Base-by-base conservation (phyloP, 1,140 invertebrate species). In the Aplysia californica region DNA sequence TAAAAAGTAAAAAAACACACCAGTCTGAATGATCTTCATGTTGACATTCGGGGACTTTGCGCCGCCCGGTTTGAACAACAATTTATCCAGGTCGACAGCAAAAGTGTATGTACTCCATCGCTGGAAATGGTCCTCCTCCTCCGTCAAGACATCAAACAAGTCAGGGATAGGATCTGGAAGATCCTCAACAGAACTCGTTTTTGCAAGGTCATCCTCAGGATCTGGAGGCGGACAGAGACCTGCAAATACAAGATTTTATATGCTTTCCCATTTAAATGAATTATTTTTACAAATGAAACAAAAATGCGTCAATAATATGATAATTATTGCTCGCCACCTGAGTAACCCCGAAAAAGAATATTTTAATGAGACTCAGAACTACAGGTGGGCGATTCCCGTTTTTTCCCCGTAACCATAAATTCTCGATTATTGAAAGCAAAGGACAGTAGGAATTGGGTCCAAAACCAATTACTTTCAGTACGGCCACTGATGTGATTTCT, bases 141-240 rank as follows among this genome's bases (percentile, higher is more conserved):
- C 95, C 1, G 95, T 96, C 31, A 97, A 89, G 0, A 94, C 94
- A 76, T 93, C 91, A 84, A 97, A 98, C 4, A 98, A 89, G 41
- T 94, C 94, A 0, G 95, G 94, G 29, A 96, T 92, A n/a, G 94
- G 92, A 68, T 95, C 94, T 61, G 91, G 91, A 3, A 97, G 92
- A 76, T 96, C 95, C 87, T 97, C 96, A 5, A 97, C 95, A 85
- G 97, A 94, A 3, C 95, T 97, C 76, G 95, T 93, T 84, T 93
- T 94, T 55, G 93, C 94, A 65, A 96, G 87, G 26, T 83, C 82
- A 44, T 84, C 85, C 38, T 93, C 91, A 6, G 94, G 78, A 94
- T 83, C 94, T 91, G 86, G 83, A 86, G 95, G 95, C 0, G 96
- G 95, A 89, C 96, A 98, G 87, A 98, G 93, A 85, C 97, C 89